These are phyloP conservation scores for Hepsetus odoe DNA, from an alignment of 2,113 vertebrate species.

Conservation along the genomic window DNA sequence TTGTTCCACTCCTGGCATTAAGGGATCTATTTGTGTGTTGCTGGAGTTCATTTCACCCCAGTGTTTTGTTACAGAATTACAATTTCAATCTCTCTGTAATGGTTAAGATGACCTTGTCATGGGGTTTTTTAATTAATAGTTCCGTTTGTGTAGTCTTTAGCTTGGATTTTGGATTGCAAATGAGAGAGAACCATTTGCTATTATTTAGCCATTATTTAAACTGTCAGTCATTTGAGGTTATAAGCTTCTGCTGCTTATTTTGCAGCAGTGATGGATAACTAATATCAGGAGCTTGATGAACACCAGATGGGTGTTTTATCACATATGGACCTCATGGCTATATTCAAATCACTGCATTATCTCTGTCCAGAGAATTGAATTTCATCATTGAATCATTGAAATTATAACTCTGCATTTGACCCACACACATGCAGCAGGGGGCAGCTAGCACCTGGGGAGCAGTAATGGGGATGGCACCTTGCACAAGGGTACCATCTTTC, in stretches of 20 bases:
- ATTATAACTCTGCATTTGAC: no score
- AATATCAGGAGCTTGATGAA: constrained; percentile 1
- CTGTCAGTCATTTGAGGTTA: background rate
- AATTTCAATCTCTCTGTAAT: background rate
- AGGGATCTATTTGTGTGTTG: no score
- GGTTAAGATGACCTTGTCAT: background rate
- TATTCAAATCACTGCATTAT: background rate
- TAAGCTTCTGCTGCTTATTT: background rate
- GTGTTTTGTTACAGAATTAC: no score
- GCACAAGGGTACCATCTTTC: no score
- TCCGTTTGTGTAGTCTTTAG: background rate
- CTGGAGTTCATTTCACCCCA: no score
- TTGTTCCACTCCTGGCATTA: no score
- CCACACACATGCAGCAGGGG: no score
- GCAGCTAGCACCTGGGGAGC: no score
- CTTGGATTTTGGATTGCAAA: constrained; percentile 20
- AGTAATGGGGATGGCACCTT: no score
- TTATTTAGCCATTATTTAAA: constrained; percentile 6
- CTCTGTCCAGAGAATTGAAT: background rate
- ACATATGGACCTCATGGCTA: background rate
- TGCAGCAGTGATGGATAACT: constrained; percentile 1
- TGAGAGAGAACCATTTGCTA: background rate
- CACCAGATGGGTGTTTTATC: background rate
- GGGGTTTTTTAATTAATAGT: background rate
- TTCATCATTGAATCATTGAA: background rate